Percentiles rank a stretch among this genome's conserved stretches.
Evolutionary conservation across 2,797 vertebrate genomes (phyloP).

Genomic region (Taeniopygia guttata): DNA sequence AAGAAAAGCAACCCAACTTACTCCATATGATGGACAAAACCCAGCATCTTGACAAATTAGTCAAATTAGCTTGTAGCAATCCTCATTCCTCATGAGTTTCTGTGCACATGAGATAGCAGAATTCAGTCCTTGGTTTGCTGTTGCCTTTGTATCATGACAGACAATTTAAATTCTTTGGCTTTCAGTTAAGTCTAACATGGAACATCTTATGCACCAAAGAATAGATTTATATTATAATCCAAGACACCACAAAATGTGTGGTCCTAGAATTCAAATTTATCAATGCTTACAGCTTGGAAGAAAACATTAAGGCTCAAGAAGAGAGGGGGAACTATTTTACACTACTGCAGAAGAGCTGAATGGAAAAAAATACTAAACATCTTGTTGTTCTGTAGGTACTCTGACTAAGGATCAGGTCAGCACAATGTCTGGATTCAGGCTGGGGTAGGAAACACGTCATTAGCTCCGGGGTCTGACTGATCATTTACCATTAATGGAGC

Average conservation of each 20-base stretch:
- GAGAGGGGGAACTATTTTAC: not conserved
- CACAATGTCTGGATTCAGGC: not conserved
- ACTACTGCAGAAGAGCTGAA: not conserved
- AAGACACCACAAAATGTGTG: not conserved
- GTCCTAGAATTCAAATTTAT: not conserved
- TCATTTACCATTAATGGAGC: not conserved
- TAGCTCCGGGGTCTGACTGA: not conserved
- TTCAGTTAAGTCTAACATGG: not conserved
- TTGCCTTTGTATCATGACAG: not conserved
- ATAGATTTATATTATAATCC: not conserved
- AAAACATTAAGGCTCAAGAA: slow-evolving; percentile 34
- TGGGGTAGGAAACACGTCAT: not conserved
- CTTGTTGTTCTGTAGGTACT: not conserved
- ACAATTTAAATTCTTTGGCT: slow-evolving; percentile 57
- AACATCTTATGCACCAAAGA: slow-evolving; percentile 41
- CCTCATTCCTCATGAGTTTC: slow-evolving; percentile 34
- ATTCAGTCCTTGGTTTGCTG: slow-evolving; percentile 7
- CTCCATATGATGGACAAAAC: slow-evolving; percentile 50
- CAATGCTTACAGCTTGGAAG: not conserved
- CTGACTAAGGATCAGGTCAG: not conserved
- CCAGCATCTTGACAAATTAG: slow-evolving; percentile 20
- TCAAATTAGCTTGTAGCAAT: not conserved
- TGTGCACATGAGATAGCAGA: not conserved
- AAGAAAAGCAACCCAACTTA: not conserved
- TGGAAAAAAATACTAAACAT: not conserved